Evolutionary conservation across 2,888 invertebrate genomes (phyloP), one percentile per base, ranked within the genome.

Genomic region (Dolichomitus sp.): DNA sequence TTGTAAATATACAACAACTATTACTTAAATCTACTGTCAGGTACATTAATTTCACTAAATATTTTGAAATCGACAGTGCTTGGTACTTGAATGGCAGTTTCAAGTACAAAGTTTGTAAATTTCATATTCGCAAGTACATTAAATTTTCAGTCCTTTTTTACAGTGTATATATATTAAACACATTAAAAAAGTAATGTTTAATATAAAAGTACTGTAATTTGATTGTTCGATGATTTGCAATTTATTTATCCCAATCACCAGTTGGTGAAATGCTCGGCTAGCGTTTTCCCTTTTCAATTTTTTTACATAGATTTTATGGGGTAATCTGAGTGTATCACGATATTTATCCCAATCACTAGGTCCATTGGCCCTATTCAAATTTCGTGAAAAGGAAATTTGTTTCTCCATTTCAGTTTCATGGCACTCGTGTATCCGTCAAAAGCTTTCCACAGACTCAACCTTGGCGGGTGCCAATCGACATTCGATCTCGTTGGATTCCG

Each of bases 391-490:
- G 19, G 40, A 33, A 37, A 57, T 54, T 42, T 70, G 19, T 54
- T 14, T 40, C 14, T 12, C 12, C 19, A 12, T 52, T 69, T 14
- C n/a, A 40, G 54, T 69, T 52, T 23, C 19, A n/a, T 40, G 37
- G 9, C 17, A 1, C 19, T 40, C 40, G 69, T 3, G 17, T 33
- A 9, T 19, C 4, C 19, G 3, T n/a, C 33, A n/a, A 66, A 30
- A 30, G n/a, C 45, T 48, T 50, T 30, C 17, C 50, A 17, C 27
- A 30, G 2, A 66, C 33, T 66, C 48, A 48, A 66, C n/a, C n/a
- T 30, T n/a, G 27, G 0, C 33, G 61, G 19, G n/a, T 11, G 9
- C 33, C 11, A 14, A 7, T 14, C 30, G 30, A n/a, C 65, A 14
- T 48, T 48, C 9, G 66, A 19, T 52, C 40, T 12, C 14, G 14